Evolutionary conservation across 2,888 invertebrate species (phyloP).

Genomic region (Cephus sareptanus): DNA sequence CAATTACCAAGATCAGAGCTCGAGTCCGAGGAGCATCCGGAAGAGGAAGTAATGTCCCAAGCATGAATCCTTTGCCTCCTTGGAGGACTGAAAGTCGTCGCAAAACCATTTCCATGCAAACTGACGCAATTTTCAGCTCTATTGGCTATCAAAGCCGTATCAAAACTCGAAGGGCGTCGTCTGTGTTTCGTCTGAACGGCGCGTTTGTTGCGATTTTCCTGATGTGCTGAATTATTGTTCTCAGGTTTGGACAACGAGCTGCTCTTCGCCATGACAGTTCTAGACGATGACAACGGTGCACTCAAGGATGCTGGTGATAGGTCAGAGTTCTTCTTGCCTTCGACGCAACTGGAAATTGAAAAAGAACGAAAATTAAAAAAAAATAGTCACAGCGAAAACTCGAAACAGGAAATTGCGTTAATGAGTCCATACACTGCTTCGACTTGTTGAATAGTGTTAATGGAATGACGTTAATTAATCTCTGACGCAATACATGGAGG

Average conservation of each 20-base stretch:
- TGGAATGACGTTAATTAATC: no score
- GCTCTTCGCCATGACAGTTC: not conserved
- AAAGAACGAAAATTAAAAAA: not conserved
- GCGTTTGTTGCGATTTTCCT: conserved; percentile 44
- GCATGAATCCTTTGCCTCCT: conserved; percentile 38
- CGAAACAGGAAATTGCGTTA: no score
- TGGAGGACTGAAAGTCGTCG: conserved; percentile 38
- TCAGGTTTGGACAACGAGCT: conserved; percentile 1
- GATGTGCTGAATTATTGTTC: conserved; percentile 38
- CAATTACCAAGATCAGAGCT: conserved; percentile 21
- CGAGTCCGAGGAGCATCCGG: conserved; percentile 49
- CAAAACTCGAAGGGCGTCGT: conserved; percentile 49
- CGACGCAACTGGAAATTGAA: conserved; percentile 15
- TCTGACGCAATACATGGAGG: no score
- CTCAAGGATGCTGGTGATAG: not conserved
- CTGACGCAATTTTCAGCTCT: conserved; percentile 35
- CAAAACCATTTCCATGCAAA: conserved; percentile 12
- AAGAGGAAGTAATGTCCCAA: conserved; percentile 50
- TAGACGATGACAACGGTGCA: not conserved
- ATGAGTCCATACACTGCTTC: no score
- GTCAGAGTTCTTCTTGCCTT: conserved; percentile 11
- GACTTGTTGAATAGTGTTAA: no score
- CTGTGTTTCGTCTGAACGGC: conserved; percentile 40
- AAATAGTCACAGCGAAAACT: no score
- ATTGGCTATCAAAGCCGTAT: conserved; percentile 44